These are phyloP conservation scores for Macrostomum lignano DNA, from an alignment of 1,140 invertebrate species.

Conservation along the genomic window DNA sequence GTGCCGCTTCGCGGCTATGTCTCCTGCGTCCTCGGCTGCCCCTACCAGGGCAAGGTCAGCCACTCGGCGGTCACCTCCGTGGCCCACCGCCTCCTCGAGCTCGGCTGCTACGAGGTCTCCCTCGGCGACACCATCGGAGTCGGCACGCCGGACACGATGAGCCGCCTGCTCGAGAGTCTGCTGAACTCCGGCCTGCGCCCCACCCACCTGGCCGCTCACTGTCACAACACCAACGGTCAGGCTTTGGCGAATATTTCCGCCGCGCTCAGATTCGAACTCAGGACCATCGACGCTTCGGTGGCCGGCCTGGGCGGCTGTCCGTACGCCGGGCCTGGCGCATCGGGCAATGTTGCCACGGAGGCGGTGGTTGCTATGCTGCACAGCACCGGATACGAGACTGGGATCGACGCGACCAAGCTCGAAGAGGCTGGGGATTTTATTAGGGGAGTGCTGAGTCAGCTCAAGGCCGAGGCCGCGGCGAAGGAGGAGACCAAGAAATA, in stretches of 20 bases:
- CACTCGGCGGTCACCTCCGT: conserved; percentile 48
- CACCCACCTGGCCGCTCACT: conserved; percentile 60
- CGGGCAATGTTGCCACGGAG: conserved; percentile 80
- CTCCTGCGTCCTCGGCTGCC: conserved; percentile 68
- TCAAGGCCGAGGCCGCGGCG: too few species aligned
- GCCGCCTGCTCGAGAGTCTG: conserved; percentile 9
- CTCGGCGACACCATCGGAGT: conserved; percentile 88
- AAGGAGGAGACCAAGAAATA: too few species aligned
- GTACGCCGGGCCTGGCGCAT: conserved; percentile 78
- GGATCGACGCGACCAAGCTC: too few species aligned
- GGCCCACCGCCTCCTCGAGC: conserved; percentile 40
- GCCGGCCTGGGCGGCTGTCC: conserved; percentile 85
- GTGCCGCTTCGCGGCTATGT: conserved; percentile 55
- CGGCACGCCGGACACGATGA: conserved; percentile 55
- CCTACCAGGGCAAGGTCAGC: conserved; percentile 60
- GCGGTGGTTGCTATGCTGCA: conserved; percentile 81
- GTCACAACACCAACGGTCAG: conserved; percentile 93
- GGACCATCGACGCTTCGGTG: conserved; percentile 63
- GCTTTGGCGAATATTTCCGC: conserved; percentile 65
- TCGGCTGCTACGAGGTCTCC: conserved; percentile 60
- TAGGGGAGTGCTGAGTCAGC: too few species aligned
- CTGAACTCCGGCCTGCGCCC: conserved; percentile 22
- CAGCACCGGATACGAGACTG: background rate
- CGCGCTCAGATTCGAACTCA: conserved; percentile 52
- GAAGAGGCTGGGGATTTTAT: too few species aligned